Percentiles rank a stretch among this genome's conserved stretches.
Evolutionary conservation across 2,888 invertebrate species (phyloP).

Genomic region (Selenia dentaria): DNA sequence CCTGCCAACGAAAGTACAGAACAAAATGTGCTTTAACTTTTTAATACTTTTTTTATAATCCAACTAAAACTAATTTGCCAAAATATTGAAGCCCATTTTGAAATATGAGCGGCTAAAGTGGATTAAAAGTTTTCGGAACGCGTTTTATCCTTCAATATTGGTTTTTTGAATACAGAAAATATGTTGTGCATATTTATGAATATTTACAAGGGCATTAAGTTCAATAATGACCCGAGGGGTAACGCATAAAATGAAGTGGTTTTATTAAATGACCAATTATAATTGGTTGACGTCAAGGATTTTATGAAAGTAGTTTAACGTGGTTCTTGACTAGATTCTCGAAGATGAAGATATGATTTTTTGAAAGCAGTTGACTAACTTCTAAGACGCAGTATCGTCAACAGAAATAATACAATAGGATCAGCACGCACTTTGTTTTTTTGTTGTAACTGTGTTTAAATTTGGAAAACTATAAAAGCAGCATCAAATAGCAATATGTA

Average conservation of each 20-base stretch:
- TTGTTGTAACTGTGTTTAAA: too few species aligned
- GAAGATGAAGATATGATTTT: too few species aligned
- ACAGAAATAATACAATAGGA: too few species aligned
- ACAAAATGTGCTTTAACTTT: conserved; percentile 20
- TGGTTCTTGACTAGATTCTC: too few species aligned
- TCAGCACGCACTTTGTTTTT: too few species aligned
- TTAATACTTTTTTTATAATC: conserved; percentile 27
- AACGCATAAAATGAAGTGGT: neutral
- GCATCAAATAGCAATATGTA: too few species aligned
- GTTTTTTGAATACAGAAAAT: conserved; percentile 10
- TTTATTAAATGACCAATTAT: conserved; percentile 5
- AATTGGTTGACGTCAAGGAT: conserved; percentile 20
- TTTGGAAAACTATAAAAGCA: too few species aligned
- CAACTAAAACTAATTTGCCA: conserved; percentile 31
- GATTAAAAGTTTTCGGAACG: conserved; percentile 22
- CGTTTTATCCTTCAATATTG: conserved; percentile 18
- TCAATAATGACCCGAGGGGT: neutral
- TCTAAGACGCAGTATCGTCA: too few species aligned
- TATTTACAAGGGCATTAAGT: neutral
- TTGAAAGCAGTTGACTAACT: too few species aligned
- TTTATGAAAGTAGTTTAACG: too few species aligned
- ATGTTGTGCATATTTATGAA: conserved; percentile 11
- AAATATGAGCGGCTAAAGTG: conserved; percentile 22
- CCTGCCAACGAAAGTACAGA: conserved; percentile 7
- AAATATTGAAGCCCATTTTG: conserved; percentile 30